Base-by-base conservation (phyloP, 2,113 vertebrate species). In the Zosterops hypoxanthus region DNA sequence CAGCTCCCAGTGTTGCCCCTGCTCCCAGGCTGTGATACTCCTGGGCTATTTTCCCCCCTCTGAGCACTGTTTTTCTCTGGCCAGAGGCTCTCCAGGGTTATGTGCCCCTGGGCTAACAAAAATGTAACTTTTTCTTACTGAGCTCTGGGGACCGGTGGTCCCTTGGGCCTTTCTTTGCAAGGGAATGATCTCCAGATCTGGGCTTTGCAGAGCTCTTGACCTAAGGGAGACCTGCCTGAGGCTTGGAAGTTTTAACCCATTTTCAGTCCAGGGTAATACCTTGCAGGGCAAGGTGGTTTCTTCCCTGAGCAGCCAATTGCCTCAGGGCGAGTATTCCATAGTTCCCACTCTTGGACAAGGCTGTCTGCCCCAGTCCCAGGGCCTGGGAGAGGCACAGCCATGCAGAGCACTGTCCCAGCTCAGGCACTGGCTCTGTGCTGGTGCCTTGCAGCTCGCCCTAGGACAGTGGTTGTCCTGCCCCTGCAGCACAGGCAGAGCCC, bases 291-390 rank as follows among this genome's bases (percentile, higher is more conserved):
- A 61, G 31, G 63, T 18, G 22, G 4, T 68, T 9, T 42, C n/a
- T 64, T 70, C 49, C 26, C 24, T 63, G 61, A 36, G 25, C 33
- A 83, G 55, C 56, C 0, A 0, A 1, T 41, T 61, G 20, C 60
- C 72, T 47, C 0, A 0, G 34, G 56, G 31, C 56, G 39, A 20
- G 41, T 60, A 12, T 12, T 5, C 44, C 3, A 0, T 12, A 6
- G 41, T 19, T 82, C 28, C 49, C 25, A 18, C 36, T 7, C 21
- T 34, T 0, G 8, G 29, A 47, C 56, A 64, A 21, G 41, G 19
- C 73, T 71, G 56, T 7, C 34, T 61, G 36, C 9, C 42, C 55
- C 3, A 1, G 28, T 26, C 19, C 41, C 28, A 12, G 52, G 50
- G 10, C 4, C 60, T 66, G 69, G 59, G 69, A 44, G 70, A 52